phyloP scores from a whole-genome alignment of 2,888 invertebrate species.

The Standfussiana lucernea region DNA sequence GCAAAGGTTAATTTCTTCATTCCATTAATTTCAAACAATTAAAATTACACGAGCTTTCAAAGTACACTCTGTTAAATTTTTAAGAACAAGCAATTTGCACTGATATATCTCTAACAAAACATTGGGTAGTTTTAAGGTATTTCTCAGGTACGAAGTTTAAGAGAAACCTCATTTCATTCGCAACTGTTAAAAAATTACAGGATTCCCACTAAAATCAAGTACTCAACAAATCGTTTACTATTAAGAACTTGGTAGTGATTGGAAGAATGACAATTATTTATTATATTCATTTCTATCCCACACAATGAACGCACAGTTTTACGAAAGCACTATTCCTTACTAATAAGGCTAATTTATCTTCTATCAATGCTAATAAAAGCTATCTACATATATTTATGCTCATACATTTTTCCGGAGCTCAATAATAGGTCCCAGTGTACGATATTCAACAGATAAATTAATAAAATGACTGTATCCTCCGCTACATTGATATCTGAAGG shows the following conservation, averaged over 20 bases:
- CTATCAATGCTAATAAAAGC: constrained; percentile 37
- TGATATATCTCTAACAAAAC: too few relatives aligned
- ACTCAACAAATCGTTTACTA: background rate
- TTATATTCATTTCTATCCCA: background rate
- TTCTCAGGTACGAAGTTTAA: background rate
- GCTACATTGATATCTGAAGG: constrained; percentile 16
- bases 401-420: constrained; percentile 53
- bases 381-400: constrained; percentile 16
- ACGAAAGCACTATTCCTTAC: constrained; percentile 18
- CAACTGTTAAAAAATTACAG: background rate
- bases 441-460: constrained; percentile 32
- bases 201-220: background rate
- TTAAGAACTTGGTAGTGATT: constrained; percentile 5
- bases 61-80: background rate
- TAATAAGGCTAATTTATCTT: constrained; percentile 18
- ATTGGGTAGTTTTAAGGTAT: background rate
- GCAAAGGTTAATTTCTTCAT: background rate
- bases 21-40: background rate
- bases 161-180: background rate
- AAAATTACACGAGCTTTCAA: background rate
- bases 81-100: background rate
- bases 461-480: constrained; percentile 28
- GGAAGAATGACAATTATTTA: background rate
- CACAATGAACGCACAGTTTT: constrained; percentile 12
- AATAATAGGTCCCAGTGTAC: constrained; percentile 30